Evolutionary conservation across 2,888 invertebrate genomes (phyloP), one percentile per base, ranked within the genome.

Genomic region (Clostera curtula): DNA sequence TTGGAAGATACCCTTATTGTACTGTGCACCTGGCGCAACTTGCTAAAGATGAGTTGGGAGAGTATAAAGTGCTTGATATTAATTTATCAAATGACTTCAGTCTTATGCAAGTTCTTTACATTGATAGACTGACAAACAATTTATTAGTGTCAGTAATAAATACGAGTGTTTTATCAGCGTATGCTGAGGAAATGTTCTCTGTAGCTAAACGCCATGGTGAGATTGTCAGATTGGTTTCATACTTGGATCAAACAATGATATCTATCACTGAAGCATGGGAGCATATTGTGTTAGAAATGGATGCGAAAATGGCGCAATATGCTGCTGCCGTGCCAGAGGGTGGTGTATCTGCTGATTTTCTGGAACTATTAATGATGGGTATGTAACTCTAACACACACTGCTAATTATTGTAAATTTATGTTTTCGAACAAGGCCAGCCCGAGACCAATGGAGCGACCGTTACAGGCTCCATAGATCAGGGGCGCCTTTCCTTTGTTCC

Each of bases 181-280:
- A 88, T 56, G 85, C 87, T 29, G 85, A 86, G 50, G 91, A 93
- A 61, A 77, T 94, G 17, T 90, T 90, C 60, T 73, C 89, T 12
- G 79, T 95, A 21, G 91, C 93, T 1, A 83, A 88, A 22, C 93
- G 92, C 58, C 90, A 93, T 69, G 89, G 90, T 4, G 89, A 91
- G 55, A 86, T 95, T 13, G 68, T 88, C 6, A 86, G 90, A 47
- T 86, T 95, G 19, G 82, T 93, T 56, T 87, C 88, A 54, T 85
- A 87, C 36, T 74, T 95, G 15, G 89, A 90, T 28, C 89, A 90
- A 44, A 93, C 94, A 0, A 90, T 95, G 71, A 87, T 89, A 44
- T 90, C 92, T 4, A 91, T 96, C 41, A 90, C 88, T 18, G 97
- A 97, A 73, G 93, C 96, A 0, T 97, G 96, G 96, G 97, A 97